Conservation (phyloP, 2,888 invertebrate genomes). For the Pterostichus madidus region DNA sequence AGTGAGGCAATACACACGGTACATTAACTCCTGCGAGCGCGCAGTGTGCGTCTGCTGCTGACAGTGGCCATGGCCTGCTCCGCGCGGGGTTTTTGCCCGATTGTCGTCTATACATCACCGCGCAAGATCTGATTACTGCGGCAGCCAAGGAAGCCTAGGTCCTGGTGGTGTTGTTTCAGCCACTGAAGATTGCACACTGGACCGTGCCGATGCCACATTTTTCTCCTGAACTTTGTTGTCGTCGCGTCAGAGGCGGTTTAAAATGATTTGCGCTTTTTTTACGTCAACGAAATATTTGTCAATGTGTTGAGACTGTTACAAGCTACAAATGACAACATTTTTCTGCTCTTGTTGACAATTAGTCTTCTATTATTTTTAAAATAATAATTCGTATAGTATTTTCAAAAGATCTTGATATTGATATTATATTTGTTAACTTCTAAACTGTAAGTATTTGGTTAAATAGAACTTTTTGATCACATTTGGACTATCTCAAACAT, state of each 20-base stretch:
- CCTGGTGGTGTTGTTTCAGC: not conserved
- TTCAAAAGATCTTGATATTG: too few species aligned
- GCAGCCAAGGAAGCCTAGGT: not conserved
- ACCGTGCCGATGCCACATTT: constrained; percentile 16
- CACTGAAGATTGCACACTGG: constrained; percentile 44
- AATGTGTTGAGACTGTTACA: too few species aligned
- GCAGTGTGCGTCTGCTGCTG: constrained; percentile 19
- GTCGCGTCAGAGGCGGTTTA: not conserved
- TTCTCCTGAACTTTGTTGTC: constrained; percentile 1
- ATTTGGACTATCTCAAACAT: too few species aligned
- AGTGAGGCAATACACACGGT: constrained; percentile 70
- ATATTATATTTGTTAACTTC: too few species aligned
- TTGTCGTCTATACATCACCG: constrained; percentile 65
- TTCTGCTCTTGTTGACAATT: too few species aligned
- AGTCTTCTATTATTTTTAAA: too few species aligned
- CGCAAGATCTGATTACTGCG: constrained; percentile 53
- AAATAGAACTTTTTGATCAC: too few species aligned
- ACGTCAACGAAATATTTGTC: too few species aligned
- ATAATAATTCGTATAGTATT: too few species aligned
- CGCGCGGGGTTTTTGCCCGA: constrained; percentile 16
- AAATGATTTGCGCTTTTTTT: too few species aligned
- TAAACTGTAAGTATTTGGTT: too few species aligned
- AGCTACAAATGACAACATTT: too few species aligned
- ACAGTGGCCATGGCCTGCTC: constrained; percentile 18
- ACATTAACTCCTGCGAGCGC: constrained; percentile 69